Base-by-base conservation (phyloP, 2,113 vertebrate genomes). In the Toxostoma redivivum region DNA sequence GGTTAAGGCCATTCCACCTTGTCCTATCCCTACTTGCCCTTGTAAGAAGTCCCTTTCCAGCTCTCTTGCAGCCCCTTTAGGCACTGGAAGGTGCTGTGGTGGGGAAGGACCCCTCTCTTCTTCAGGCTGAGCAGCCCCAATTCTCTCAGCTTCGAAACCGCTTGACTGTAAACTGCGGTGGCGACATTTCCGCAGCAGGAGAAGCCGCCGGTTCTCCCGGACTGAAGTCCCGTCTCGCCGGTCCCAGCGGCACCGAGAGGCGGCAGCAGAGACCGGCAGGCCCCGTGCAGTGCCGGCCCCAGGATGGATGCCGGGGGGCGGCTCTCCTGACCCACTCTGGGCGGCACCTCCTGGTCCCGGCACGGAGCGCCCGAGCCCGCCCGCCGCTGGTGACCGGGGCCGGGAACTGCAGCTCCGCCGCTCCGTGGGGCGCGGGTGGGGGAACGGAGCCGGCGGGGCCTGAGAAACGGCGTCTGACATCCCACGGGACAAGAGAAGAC, bases 381-480 rank as follows among this genome's bases (percentile, higher is more conserved):
- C 21, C 21, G 6, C 40, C 2, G 1, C 4, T 27, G 23, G 50
- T 10, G 0, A 56, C 5, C 13, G 2, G 28, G 15, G 14, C 30
- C 33, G 7, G 1, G 8, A 45, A 3, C 38, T 7, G 48, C 62
- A 10, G 12, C 38, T 61, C 4, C 11, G 21, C 8, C 3, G 9
- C 20, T n/a, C 7, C 4, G 1, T 0, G 45, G 20, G 2, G 28
- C 21, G 11, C 3, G 7, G 2, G 0, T 1, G 6, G 1, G 13
- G 12, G 19, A 27, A 8, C 2, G 2, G 37, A 44, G 58, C 28
- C 47, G 15, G n/a, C 1, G 0, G 19, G 17, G 53, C n/a, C 51
- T 4, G 35, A 30, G 21, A 35, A 42, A 11, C 38, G 10, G 28
- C 9, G 17, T 24, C 37, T 20, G 50, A 8, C 27, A 9, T 24